Evolutionary conservation across 2,888 invertebrate genomes (phyloP).

Genomic region (Nemurella pictetii): DNA sequence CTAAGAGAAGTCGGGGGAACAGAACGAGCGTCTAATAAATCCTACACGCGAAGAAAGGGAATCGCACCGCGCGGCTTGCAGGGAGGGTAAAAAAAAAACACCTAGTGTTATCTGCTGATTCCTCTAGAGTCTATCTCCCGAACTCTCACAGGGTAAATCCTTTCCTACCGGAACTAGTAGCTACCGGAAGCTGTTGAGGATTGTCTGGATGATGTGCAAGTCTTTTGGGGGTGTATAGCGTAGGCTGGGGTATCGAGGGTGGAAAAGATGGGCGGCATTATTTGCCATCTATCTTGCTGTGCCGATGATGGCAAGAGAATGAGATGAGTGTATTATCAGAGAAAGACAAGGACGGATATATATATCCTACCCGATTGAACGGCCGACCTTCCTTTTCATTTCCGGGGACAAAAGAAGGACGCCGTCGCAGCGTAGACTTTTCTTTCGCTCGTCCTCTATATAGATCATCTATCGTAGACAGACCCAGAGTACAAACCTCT

Average conservation of each 20-base stretch:
- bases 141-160: neutral
- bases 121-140: slow-evolving; percentile 10
- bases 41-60: neutral
- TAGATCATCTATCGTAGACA: neutral
- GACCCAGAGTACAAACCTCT: neutral
- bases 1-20: neutral
- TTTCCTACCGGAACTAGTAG: slow-evolving; percentile 21
- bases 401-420: slow-evolving; percentile 24
- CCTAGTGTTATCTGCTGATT: slow-evolving; percentile 11
- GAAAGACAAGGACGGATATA: neutral
- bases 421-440: slow-evolving; percentile 1
- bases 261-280: neutral
- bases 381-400: slow-evolving; percentile 20
- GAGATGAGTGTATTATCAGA: slow-evolving; percentile 1
- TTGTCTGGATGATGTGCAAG: slow-evolving; percentile 29
- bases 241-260: neutral
- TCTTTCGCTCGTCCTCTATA: neutral
- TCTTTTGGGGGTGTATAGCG: neutral
- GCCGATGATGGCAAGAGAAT: neutral
- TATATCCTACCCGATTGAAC: neutral
- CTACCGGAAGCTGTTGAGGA: slow-evolving; percentile 26
- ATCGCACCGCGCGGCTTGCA: neutral
- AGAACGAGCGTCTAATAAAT: neutral
- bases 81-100: slow-evolving; percentile 7
- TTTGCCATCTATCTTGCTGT: slow-evolving; percentile 21